Evolutionary conservation across 2,113 vertebrate species (phyloP).

Genomic region (Embiotoca jacksoni): DNA sequence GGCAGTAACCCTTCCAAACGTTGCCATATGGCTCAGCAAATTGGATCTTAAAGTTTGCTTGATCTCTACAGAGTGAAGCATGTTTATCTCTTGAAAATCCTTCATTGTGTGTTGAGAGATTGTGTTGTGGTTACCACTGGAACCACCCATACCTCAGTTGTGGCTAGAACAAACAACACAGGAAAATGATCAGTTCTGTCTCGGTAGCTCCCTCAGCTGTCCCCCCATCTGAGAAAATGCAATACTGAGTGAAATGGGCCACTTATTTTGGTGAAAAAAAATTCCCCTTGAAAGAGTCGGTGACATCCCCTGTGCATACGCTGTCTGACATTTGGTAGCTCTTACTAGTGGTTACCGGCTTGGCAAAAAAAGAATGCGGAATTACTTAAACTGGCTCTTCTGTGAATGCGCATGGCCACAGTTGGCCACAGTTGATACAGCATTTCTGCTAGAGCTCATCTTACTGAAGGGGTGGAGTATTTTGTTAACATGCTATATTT

Average conservation of each 20-base stretch:
- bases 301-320: slow-evolving; percentile 20
- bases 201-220: slow-evolving; percentile 9
- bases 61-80: slow-evolving; percentile 32
- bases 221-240: slow-evolving; percentile 32
- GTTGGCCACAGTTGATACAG: slow-evolving; percentile 65
- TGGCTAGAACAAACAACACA: slow-evolving; percentile 44
- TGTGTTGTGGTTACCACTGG: slow-evolving; percentile 27
- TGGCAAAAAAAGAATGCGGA: slow-evolving; percentile 47
- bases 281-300: slow-evolving; percentile 16
- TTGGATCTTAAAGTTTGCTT: slow-evolving; percentile 31
- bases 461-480: slow-evolving; percentile 64
- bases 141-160: slow-evolving; percentile 39
- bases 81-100: slow-evolving; percentile 36
- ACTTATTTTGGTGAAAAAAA: slow-evolving; percentile 28
- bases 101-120: slow-evolving; percentile 22
- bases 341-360: slow-evolving; percentile 67
- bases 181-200: slow-evolving; percentile 19
- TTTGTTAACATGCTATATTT: slow-evolving; percentile 73
- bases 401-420: slow-evolving; percentile 48
- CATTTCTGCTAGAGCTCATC: slow-evolving; percentile 54
- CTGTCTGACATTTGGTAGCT: slow-evolving; percentile 71
- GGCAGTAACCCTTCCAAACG: slow-evolving; percentile 27
- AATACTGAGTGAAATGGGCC: slow-evolving; percentile 12
- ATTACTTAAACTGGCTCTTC: slow-evolving; percentile 55
- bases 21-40: slow-evolving; percentile 40